Percentiles rank a stretch among this genome's conserved stretches.
phyloP scores from a whole-genome alignment of 2,888 invertebrate species.

The Amaurobius ferox region DNA sequence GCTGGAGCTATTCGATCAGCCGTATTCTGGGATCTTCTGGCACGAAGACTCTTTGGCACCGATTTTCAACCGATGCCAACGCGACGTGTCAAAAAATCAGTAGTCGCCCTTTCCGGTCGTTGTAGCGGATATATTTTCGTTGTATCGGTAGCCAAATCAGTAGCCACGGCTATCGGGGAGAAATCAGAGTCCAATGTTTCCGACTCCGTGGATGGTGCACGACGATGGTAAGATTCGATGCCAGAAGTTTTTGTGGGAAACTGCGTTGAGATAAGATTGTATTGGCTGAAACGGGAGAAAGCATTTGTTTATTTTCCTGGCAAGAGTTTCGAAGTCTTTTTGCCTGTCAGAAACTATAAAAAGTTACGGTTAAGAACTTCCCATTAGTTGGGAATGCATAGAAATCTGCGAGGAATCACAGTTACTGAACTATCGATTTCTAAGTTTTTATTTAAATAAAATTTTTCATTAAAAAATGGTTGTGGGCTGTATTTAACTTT shows the following conservation, averaged over 20 bases:
- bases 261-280: not conserved
- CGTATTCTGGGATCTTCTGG: not conserved
- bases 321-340: not conserved
- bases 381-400: not conserved
- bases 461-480: too few relatives aligned
- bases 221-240: not conserved
- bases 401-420: too few relatives aligned
- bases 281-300: not conserved
- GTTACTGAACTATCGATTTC: too few relatives aligned
- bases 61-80: slow-evolving; percentile 2
- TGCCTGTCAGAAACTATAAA: not conserved
- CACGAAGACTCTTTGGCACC: slow-evolving; percentile 14
- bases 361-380: not conserved
- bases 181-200: slow-evolving; percentile 7
- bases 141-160: slow-evolving; percentile 50
- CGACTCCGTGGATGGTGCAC: not conserved
- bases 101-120: slow-evolving; percentile 32
- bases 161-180: slow-evolving; percentile 2
- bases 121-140: not conserved
- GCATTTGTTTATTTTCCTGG: not conserved
- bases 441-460: too few relatives aligned
- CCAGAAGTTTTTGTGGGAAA: not conserved
- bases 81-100: slow-evolving; percentile 40
- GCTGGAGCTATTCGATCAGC: not conserved
- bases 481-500: too few relatives aligned